Base-by-base conservation (phyloP, 1,140 invertebrate species). In the Eciton burchellii region DNA sequence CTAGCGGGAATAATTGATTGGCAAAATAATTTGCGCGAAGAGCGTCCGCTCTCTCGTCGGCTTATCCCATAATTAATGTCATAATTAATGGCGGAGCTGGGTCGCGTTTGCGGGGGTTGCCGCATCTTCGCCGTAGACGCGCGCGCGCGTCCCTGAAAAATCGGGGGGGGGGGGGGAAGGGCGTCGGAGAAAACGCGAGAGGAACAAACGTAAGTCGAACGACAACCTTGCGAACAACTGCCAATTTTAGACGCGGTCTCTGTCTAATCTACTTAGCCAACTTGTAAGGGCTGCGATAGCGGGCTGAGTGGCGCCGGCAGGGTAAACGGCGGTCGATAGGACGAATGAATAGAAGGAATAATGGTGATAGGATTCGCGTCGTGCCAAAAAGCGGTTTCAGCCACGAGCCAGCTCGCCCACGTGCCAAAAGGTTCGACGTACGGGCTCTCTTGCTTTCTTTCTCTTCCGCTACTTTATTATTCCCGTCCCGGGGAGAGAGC, bases 211-310 rank as follows among this genome's bases (percentile, higher is more conserved):
- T 56, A 41, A 79, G 56, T 79, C 52, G 63, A 56, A 49, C 49
- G 19, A 56, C 74, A 68, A 68, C 24, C 86, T 86, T 88, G 81
- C 85, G 84, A 91, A 91, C 89, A 91, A 91, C 91, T 91, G 89
- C 89, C 90, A 92, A 91, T 91, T 90, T 90, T 86, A 88, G 72
- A 84, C 26, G 83, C 82, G 89, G 79, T 84, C 86, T 86, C 83
- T 70, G 73, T 77, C 71, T 81, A 66, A 84, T 65, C 29, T 45
- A 56, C 41, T 56, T 56, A 56, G 21, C 62, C 66, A 45, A 26
- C 54, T 70, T 24, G 43, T 29, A 49, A 56, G 29, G 66, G 45
- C 41, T 73, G 59, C 11, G 60, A 68, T n/a, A n/a, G 3, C 45
- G 26, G 43, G 21, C 35, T 35, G 41, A 47, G 43, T 59, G 41